Base-by-base conservation (phyloP, 2,888 invertebrate genomes). In the Eupsilia transversa region DNA sequence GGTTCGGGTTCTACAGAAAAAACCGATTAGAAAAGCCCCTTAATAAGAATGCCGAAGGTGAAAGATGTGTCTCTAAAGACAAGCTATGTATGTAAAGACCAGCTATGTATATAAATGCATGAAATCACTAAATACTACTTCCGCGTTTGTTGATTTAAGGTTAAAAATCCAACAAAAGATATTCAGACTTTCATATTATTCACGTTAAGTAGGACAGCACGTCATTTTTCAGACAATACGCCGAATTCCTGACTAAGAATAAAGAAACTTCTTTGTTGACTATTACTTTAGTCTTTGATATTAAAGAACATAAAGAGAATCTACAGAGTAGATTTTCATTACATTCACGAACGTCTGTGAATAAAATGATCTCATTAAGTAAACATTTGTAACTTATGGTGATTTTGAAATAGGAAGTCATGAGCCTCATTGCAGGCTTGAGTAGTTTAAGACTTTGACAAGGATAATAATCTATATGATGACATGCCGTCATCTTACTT, bases 171-270 rank as follows among this genome's bases (percentile, higher is more conserved):
- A 72, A 72, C 20, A 54, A 54, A 63, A 41, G 23, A 60, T 46
- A n/a, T 65, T 60, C 12, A 77, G 35, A 65, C 1, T 67, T 52
- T 70, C 30, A 65, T 30, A 66, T 27, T 66, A 27, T 61, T 54
- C 38, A 35, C 20, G 17, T 33, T 56, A 72, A 69, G 49, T 80
- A 75, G 63, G n/a, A 60, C 66, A 74, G n/a, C 49, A 56, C 59
- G 70, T 61, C 49, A 70, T 67, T 72, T 60, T 73, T 68, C 17
- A 68, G 35, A 84, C 66, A 76, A 61, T 75, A 59, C 66, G 6
- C 72, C 7, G 52, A 71, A 80, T 81, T 70, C 41, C 76, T 80
- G 56, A 72, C 70, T 76, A 70, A 80, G 35, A 56, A 66, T 72
- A 72, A 73, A 80, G 66, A 76, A 68, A 27, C 30, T 33, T 46